These are phyloP conservation scores for Tachina fera DNA, from an alignment of 2,888 invertebrate genomes.

Conservation along the genomic window DNA sequence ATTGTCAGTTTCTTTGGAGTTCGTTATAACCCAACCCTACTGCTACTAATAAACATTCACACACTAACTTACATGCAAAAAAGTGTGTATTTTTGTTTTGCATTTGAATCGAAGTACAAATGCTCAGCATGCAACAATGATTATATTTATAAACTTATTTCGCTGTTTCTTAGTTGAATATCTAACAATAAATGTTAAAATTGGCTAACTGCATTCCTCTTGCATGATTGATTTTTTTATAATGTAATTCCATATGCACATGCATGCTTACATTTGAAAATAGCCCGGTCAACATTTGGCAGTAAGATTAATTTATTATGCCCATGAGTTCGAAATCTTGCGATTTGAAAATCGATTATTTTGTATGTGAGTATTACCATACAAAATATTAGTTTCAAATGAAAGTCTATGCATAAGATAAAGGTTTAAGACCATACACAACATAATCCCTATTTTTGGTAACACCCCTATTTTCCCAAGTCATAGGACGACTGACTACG, in stretches of 20 bases:
- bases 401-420: no score
- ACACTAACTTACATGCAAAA: not conserved
- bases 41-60: no score
- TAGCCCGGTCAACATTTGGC: constrained; percentile 4
- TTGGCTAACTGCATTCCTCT: constrained; percentile 64
- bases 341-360: no score
- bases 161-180: constrained; percentile 19
- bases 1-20: no score
- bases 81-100: not conserved
- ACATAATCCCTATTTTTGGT: no score
- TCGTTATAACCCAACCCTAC: no score
- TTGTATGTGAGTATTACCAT: no score
- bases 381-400: no score
- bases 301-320: constrained; percentile 8
- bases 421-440: no score
- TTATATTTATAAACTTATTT: constrained; percentile 20
- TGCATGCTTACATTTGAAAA: not conserved
- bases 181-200: constrained; percentile 52
- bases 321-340: no score
- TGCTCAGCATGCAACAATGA: constrained; percentile 6
- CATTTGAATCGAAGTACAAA: not conserved
- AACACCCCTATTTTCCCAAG: no score
- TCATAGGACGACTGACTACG: no score
- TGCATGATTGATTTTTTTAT: constrained; percentile 58
- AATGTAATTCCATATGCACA: constrained; percentile 36